Base-by-base conservation (phyloP, 2,113 vertebrate genomes). In the Pungitius pungitius region DNA sequence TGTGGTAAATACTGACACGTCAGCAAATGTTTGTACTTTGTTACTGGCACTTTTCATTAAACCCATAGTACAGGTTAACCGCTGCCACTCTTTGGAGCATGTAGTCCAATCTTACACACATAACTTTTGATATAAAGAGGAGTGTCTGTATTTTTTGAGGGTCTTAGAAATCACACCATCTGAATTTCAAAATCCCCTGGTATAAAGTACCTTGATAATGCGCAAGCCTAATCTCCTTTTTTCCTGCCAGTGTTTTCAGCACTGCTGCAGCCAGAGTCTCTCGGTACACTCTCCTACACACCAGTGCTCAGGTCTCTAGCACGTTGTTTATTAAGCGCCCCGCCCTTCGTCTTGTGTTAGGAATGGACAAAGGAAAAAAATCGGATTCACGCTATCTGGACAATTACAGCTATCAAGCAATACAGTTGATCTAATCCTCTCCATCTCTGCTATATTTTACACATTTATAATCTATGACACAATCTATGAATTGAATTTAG, bases 241-340 rank as follows among this genome's bases (percentile, higher is more conserved):
- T 78, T 55, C 62, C 17, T 2, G 18, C 40, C 13, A 56, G 24
- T 65, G 13, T 43, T 70, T 67, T 56, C 6, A 2, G 17, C 24
- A 27, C 49, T 24, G 49, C 43, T 35, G 64, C 49, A 56, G 61
- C 58, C 12, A 15, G 24, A 20, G 52, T 80, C 39, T 42, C 37
- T 59, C 62, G 39, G 35, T 20, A 52, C 62, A 49, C 24, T 30
- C 40, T 14, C 30, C 15, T 37, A 35, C 11, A 61, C 37, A 22
- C 26, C 43, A 1, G 4, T 33, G 62, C 51, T 45, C 18, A 52
- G 49, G 3, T 24, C 22, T 56, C 42, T 22, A 55, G 6, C 30
- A 58, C 20, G 7, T 39, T 73, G 40, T 59, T 75, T 68, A 63
- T 71, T 3, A 35, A 52, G 15, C 51, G n/a, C 56, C 55, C 33